A percentile compares a stretch with the other conserved stretches of the same genome.
These are phyloP conservation scores for Tetranychus urticae DNA, from an alignment of 1,140 invertebrate genomes.

Conservation along the genomic window DNA sequence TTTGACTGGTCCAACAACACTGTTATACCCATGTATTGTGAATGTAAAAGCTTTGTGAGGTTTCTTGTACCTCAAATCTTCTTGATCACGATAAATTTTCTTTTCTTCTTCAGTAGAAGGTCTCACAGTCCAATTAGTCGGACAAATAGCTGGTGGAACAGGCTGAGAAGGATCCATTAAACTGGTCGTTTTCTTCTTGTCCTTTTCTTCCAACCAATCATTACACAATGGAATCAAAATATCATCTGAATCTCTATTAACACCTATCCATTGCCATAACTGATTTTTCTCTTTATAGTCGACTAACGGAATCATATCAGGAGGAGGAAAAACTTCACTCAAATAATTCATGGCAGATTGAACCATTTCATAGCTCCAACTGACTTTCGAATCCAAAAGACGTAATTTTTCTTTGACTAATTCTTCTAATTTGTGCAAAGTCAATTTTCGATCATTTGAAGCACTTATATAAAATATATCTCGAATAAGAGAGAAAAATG, in stretches of 20 bases:
- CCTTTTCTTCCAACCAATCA: constrained; percentile 41
- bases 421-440: constrained; percentile 6
- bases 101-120: constrained; percentile 51
- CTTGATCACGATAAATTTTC: constrained; percentile 47
- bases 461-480: constrained; percentile 1
- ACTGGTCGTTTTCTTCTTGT: constrained; percentile 16
- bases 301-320: constrained; percentile 19
- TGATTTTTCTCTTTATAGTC: constrained; percentile 49
- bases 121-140: constrained; percentile 51
- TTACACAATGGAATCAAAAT: constrained; percentile 44
- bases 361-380: constrained; percentile 3
- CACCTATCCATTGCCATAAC: constrained; percentile 73
- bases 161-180: constrained; percentile 17
- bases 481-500: constrained; percentile 44
- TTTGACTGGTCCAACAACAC: constrained; percentile 67
- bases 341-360: constrained; percentile 6
- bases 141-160: constrained; percentile 25
- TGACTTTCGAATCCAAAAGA: background rate
- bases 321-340: constrained; percentile 1
- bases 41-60: constrained; percentile 68
- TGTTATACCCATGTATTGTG: constrained; percentile 54
- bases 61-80: constrained; percentile 44
- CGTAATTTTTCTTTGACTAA: constrained; percentile 4
- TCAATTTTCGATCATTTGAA: constrained; percentile 1
- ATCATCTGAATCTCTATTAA: constrained; percentile 67